Evolutionary conservation across 2,113 vertebrate species (phyloP), one percentile per base, ranked within the genome.

Genomic region (Gambusia affinis): DNA sequence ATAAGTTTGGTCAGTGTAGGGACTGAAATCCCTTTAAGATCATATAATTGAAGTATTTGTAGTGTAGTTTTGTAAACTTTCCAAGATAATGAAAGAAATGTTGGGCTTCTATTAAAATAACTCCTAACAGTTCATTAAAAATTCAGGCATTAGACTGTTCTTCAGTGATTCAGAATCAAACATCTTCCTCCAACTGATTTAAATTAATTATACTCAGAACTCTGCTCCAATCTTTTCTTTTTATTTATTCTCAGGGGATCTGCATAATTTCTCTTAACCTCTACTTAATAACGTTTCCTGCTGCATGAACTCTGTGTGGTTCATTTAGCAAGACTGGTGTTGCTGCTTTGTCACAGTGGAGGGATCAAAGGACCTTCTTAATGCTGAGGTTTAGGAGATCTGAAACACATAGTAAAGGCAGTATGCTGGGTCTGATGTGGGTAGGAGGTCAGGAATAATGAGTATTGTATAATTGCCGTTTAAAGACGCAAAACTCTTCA

Each of bases 1-100:
- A 93, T 93, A 90, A 92, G 77, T 83, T 90, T 92, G 81, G 76
- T 91, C 92, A 92, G 92, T 82, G 88, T 72, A 67, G 69, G 69
- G 76, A 87, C 79, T 87, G 73, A 85, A 89, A 84, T 84, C 80
- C 88, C 81, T 75, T 74, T 86, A 88, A 79, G 92, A 90, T 85
- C 86, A 92, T 85, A 87, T 85, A 90, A 89, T 79, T 84, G 70
- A 83, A 89, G 83, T 82, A 83, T 88, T 90, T 70, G 89, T 78
- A 70, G 72, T 66, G 87, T 80, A 37, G 35, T 37, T 37, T 35
- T 37, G 10, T 12, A 11, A 37, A 37, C 35, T 37, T 37, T 85
- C 83, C 79, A 70, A 92, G 90, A 93, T 92, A 91, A 92, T 89
- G 92, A 92, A 94, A 90, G 57, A 89, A 91, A 91, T 87, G 77